Base-by-base conservation (phyloP, 2,797 vertebrate species). In the Diceros bicornis region DNA sequence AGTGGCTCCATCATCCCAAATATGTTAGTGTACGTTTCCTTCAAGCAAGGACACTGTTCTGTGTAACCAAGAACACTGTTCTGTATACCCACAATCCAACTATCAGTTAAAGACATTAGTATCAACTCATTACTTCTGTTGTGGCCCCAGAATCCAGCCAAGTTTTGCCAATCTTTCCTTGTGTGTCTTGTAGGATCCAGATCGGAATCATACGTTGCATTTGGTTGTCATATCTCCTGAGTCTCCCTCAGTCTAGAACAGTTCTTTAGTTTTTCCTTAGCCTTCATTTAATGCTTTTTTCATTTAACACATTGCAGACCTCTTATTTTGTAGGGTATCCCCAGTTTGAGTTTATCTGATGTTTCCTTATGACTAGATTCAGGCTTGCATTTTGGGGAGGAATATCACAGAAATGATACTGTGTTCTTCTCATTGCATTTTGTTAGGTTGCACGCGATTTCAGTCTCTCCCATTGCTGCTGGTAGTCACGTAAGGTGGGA, bases 71-170 rank as follows among this genome's bases (percentile, higher is more conserved):
- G 44, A 62, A 62, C 55, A 17, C 29, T 8, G 3, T 52, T 27
- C 52, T 55, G 1, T 16, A 11, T 16, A 55, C 41, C 27, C 62
- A 4, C 47, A 52, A 2, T 3, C 37, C 41, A 59, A 2, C 29
- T 11, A 2, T 37, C 23, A 16, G 32, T 16, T 32, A 6, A 29
- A 17, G 61, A 57, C 18, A 4, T 17, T 47, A 20, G 2, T 17
- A 0, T 4, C 4, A 3, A 4, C 4, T 91, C 55, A 55, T 11
- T 1, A 0, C 3, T 13, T 1, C 9, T 4, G 2, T 11, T 47
- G 47, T 44, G 71, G 75, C 89, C 62, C 68, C 3, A 7, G 82
- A 74, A 27, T 52, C 82, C 29, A 18, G 69, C 10, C 12, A 4
- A 16, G 34, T 23, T 27, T 37, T 29, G 34, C 34, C 55, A 29